Conservation (phyloP, 2,888 invertebrate species). For the Hypena proboscidalis region DNA sequence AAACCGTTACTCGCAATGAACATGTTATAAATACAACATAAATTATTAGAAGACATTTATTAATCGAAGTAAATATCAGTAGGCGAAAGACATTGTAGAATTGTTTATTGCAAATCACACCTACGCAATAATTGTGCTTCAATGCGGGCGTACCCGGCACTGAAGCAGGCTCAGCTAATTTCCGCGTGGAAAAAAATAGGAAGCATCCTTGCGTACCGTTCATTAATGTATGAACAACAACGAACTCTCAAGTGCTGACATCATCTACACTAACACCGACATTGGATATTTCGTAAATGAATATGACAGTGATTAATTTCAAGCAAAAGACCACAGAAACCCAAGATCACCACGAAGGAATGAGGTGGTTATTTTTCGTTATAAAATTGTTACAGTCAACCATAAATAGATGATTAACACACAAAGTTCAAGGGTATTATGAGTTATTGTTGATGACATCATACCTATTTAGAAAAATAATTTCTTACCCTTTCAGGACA, state of each 20-base stretch:
- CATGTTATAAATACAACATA: constrained; percentile 5
- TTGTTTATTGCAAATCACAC: constrained; percentile 28
- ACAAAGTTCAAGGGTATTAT: constrained; percentile 29
- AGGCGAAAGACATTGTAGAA: constrained; percentile 20
- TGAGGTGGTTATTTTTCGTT: constrained; percentile 15
- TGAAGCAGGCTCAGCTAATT: constrained; percentile 20
- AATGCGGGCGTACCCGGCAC: constrained; percentile 23
- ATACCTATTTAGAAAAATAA: constrained; percentile 14
- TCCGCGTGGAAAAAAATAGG: constrained; percentile 40
- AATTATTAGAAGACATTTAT: constrained; percentile 9
- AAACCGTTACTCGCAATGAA: too few relatives aligned
- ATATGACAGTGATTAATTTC: constrained; percentile 22
- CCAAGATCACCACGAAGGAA: constrained; percentile 20
- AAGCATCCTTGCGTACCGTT: constrained; percentile 22
- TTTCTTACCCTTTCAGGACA: constrained; percentile 85
- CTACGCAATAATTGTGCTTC: constrained; percentile 31
- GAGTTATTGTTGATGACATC: constrained; percentile 38
- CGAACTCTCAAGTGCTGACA: constrained; percentile 23
- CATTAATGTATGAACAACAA: constrained; percentile 28
- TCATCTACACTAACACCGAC: constrained; percentile 30
- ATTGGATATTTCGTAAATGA: constrained; percentile 21
- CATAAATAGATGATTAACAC: constrained; percentile 16
- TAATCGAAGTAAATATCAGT: constrained; percentile 21
- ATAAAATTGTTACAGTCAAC: constrained; percentile 11
- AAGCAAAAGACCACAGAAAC: constrained; percentile 24